Evolutionary conservation across 2,888 invertebrate species (phyloP).

Genomic region (Amblyteles armatorius): DNA sequence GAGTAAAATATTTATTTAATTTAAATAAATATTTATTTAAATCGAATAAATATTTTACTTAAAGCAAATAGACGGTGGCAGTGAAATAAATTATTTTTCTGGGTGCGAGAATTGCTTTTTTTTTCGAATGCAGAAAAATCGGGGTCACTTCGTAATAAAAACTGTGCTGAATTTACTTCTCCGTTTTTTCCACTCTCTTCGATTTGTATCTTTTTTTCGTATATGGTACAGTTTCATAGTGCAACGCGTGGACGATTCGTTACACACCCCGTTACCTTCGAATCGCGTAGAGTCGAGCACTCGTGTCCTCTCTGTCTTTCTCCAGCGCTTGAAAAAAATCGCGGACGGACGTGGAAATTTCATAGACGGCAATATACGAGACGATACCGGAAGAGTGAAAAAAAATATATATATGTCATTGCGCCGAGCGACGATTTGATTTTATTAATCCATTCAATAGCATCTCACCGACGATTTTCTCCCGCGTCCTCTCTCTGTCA

Average conservation of each 20-base stretch:
- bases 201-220: not conserved
- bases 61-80: too few species aligned
- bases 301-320: not conserved
- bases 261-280: conserved; percentile 49
- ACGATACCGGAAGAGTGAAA: conserved; percentile 34
- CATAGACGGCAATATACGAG: conserved; percentile 34
- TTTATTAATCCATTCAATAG: conserved; percentile 60
- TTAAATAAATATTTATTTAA: too few species aligned
- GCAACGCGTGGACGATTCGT: conserved; percentile 31
- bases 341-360: conserved; percentile 27
- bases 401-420: conserved; percentile 6
- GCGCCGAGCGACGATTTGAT: conserved; percentile 49
- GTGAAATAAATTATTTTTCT: too few species aligned
- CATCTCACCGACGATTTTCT: conserved; percentile 20
- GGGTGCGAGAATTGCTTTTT: not conserved
- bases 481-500: not conserved
- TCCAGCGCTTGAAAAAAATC: not conserved
- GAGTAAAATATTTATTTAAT: too few species aligned
- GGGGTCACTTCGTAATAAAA: not conserved
- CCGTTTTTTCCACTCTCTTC: not conserved
- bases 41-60: too few species aligned
- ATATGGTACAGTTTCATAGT: not conserved
- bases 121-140: not conserved
- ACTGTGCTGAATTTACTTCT: not conserved
- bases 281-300: conserved; percentile 19